Percentiles rank a stretch among this genome's conserved stretches.
Evolutionary conservation across 1,140 invertebrate species (phyloP).

Genomic region (Leucophenga varia): DNA sequence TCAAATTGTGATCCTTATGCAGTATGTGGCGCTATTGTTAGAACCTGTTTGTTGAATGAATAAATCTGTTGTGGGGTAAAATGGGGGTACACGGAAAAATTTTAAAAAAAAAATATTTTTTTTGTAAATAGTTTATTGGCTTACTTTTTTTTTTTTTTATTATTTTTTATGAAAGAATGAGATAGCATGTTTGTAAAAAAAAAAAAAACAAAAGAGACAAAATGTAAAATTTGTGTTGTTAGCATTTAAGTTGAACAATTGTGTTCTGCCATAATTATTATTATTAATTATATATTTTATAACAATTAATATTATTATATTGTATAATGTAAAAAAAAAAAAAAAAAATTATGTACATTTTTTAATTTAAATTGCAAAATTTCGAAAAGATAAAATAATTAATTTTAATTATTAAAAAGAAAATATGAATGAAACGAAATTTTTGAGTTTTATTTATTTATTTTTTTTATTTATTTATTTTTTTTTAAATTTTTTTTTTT

Average conservation of each 20-base stretch:
- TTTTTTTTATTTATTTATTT: neutral
- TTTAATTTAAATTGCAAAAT: too few species aligned
- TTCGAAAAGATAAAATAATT: too few species aligned
- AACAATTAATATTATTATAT: too few species aligned
- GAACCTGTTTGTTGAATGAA: slow-evolving; percentile 68
- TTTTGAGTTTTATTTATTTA: too few species aligned
- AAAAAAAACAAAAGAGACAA: too few species aligned
- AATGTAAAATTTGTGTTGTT: too few species aligned
- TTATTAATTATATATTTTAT: neutral
- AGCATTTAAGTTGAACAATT: slow-evolving; percentile 14
- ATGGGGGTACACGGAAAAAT: too few species aligned
- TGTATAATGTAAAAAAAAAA: too few species aligned
- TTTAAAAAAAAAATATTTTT: too few species aligned
- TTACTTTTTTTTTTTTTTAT: slow-evolving; percentile 4
- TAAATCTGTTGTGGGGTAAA: too few species aligned
- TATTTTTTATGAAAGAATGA: slow-evolving; percentile 4
- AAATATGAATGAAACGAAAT: too few species aligned
- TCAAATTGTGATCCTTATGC: slow-evolving; percentile 88
- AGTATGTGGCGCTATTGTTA: slow-evolving; percentile 68
- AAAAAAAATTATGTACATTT: too few species aligned
- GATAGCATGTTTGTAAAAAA: neutral
- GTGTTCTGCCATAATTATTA: slow-evolving; percentile 12
- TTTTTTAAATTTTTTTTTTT: neutral
- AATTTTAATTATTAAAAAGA: neutral
- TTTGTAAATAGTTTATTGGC: neutral